Base-by-base conservation (phyloP, 2,888 invertebrate genomes). In the Trichopria drosophilae region DNA sequence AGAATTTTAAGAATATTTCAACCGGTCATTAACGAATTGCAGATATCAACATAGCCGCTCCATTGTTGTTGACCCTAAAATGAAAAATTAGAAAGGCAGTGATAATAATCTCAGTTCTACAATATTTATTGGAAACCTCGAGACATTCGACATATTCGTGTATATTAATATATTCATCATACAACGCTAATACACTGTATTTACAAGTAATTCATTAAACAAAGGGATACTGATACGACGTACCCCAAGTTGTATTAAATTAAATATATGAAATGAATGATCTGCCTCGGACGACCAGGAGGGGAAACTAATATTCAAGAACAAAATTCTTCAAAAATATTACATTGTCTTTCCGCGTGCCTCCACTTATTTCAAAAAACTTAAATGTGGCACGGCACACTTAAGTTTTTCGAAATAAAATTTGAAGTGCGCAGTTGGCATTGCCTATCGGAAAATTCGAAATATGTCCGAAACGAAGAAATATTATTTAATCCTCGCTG, bases 401-500 rank as follows among this genome's bases (percentile, higher is more conserved):
- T 19, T 23, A 45, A 36, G 29, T 36, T 22, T n/a, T n/a, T n/a
- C n/a, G n/a, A n/a, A n/a, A n/a, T n/a, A n/a, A n/a, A n/a, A n/a
- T n/a, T n/a, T n/a, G n/a, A n/a, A n/a, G n/a, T n/a, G n/a, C n/a
- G n/a, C n/a, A n/a, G n/a, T n/a, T n/a, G n/a, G n/a, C n/a, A n/a
- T n/a, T n/a, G n/a, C n/a, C n/a, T n/a, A n/a, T n/a, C n/a, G n/a
- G n/a, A n/a, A n/a, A n/a, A n/a, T n/a, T n/a, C n/a, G n/a, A n/a
- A n/a, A n/a, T n/a, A n/a, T n/a, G n/a, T n/a, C n/a, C n/a, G n/a
- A n/a, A n/a, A n/a, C n/a, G 28, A 23, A 54, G 44, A 65, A 74
- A 73, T 73, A 74, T 74, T 73, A 74, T 67, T 72, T 69, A 74
- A 74, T 74, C 73, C 73, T 74, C 74, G 50, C 73, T 73, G 67